phyloP scores from a whole-genome alignment of 2,888 invertebrate genomes.

The Erebia ligea region DNA sequence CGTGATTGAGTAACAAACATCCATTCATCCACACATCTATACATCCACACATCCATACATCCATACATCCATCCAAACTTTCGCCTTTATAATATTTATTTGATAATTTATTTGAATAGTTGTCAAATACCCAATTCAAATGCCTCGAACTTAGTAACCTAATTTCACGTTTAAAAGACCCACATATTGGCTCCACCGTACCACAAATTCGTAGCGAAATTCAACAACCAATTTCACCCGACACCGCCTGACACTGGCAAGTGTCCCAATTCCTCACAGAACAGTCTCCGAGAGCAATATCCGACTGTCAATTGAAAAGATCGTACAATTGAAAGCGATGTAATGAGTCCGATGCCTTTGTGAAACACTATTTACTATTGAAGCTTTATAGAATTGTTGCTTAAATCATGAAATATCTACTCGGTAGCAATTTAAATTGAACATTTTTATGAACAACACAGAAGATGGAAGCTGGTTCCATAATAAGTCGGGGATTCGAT shows the following conservation, averaged over 20 bases:
- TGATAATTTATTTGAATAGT: too few species aligned
- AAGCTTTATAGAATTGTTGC: slow-evolving; percentile 20
- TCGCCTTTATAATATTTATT: too few species aligned
- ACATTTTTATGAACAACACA: not conserved
- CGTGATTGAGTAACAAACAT: too few species aligned
- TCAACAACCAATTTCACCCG: slow-evolving; percentile 37
- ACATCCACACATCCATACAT: too few species aligned
- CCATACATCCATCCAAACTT: too few species aligned
- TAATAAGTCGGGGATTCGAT: too few species aligned
- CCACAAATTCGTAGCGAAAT: slow-evolving; percentile 33
- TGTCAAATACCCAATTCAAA: not conserved
- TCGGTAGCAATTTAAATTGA: not conserved
- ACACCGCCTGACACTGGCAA: slow-evolving; percentile 35
- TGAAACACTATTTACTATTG: slow-evolving; percentile 17
- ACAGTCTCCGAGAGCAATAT: slow-evolving; percentile 35
- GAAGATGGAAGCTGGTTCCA: too few species aligned
- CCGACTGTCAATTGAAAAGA: slow-evolving; percentile 33
- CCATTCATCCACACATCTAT: too few species aligned
- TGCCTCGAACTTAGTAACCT: slow-evolving; percentile 6
- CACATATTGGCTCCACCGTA: slow-evolving; percentile 26
- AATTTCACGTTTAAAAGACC: slow-evolving; percentile 18
- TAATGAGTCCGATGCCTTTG: slow-evolving; percentile 25
- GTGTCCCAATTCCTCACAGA: slow-evolving; percentile 41
- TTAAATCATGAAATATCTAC: slow-evolving; percentile 13
- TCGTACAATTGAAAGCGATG: slow-evolving; percentile 32